Evolutionary conservation across 2,888 invertebrate species (phyloP).

Genomic region (Drosophila gaucha): DNA sequence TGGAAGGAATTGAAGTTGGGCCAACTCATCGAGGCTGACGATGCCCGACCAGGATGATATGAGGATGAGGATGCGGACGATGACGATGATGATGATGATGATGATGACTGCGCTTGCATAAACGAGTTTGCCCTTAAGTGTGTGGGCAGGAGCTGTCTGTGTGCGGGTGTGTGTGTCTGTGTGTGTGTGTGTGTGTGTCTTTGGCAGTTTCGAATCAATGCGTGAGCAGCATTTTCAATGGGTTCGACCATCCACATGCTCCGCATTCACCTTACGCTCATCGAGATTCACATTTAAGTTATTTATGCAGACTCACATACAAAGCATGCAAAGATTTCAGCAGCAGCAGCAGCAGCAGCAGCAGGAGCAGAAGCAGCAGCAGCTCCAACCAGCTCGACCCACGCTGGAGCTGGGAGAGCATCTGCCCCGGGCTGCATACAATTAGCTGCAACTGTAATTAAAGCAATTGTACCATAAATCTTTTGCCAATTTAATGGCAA

Average conservation of each 20-base stretch:
- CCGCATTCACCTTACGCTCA: conserved; percentile 24
- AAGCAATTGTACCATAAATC: conserved; percentile 79
- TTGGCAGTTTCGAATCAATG: conserved; percentile 55
- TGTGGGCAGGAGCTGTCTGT: conserved; percentile 33
- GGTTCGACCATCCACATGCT: conserved; percentile 23
- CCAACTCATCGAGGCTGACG: conserved; percentile 42
- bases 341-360: conserved; percentile 3
- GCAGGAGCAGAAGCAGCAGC: neutral
- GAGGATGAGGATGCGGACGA: conserved; percentile 24
- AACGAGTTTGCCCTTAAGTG: conserved; percentile 74
- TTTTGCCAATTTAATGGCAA: conserved; percentile 69
- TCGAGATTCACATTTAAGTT: conserved; percentile 49
- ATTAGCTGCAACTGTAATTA: conserved; percentile 80
- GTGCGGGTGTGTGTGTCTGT: neutral
- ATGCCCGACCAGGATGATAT: conserved; percentile 32
- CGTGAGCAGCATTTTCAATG: conserved; percentile 73
- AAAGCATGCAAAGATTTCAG: conserved; percentile 71
- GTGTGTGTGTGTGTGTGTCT: conserved; percentile 15
- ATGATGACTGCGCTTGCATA: conserved; percentile 74
- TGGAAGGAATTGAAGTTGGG: conserved; percentile 44
- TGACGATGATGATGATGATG: conserved; percentile 35
- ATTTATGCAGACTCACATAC: conserved; percentile 77
- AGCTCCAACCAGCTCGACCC: no score
- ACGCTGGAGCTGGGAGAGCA: conserved; percentile 55
- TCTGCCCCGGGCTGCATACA: conserved; percentile 69